A percentile compares a stretch with the other conserved stretches of the same genome.
Evolutionary conservation across 2,888 invertebrate genomes (phyloP).

Genomic region (Lasioglossum malachurum): DNA sequence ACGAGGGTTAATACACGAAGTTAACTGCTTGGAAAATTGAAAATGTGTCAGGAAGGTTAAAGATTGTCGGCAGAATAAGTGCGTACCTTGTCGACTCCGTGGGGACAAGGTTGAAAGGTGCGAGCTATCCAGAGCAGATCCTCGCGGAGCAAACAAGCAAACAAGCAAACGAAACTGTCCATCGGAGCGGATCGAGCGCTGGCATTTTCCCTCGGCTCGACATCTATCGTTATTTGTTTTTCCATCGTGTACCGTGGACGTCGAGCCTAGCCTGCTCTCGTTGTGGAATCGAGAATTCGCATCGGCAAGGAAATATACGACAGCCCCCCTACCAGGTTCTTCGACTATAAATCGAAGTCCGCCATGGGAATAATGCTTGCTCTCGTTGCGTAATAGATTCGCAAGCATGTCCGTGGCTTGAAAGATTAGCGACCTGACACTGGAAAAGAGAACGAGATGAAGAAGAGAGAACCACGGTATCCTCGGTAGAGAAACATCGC

Average conservation of each 20-base stretch:
- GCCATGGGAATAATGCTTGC: constrained; percentile 7
- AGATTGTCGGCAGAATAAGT: not conserved
- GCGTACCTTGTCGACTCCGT: not conserved
- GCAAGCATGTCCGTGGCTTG: not conserved
- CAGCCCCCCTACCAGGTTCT: not conserved
- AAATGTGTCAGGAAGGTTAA: not conserved
- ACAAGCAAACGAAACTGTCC: not conserved
- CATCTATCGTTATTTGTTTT: not conserved
- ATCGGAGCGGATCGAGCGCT: not conserved
- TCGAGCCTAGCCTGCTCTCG: not conserved
- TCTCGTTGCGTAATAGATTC: constrained; percentile 27
- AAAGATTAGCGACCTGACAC: constrained; percentile 12
- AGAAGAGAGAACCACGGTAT: not conserved
- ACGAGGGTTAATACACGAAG: not conserved
- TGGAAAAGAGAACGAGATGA: not conserved
- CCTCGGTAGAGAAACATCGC: not conserved
- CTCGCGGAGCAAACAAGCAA: constrained; percentile 44
- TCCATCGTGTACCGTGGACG: not conserved
- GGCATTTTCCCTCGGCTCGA: not conserved
- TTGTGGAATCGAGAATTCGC: not conserved
- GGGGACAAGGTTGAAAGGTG: not conserved
- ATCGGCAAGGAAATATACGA: constrained; percentile 6
- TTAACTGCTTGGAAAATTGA: not conserved
- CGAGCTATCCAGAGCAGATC: not conserved
- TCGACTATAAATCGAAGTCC: constrained; percentile 19